Percentiles rank a stretch among this genome's conserved stretches.
Conservation (phyloP, 2,888 invertebrate genomes). For the Molorchus minor region DNA sequence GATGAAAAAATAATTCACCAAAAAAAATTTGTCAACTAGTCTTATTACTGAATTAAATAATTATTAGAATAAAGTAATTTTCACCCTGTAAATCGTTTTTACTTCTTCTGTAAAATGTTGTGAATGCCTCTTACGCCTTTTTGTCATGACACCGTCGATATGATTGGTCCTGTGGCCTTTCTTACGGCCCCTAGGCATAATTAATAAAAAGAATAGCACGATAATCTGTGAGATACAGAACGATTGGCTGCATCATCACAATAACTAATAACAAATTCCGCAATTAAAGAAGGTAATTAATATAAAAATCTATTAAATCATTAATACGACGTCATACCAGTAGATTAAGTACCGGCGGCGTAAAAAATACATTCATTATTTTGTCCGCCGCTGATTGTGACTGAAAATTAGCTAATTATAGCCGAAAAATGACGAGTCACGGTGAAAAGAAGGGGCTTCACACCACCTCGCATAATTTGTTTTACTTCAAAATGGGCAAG, state of each 20-base stretch:
- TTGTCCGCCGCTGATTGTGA: conserved; percentile 42
- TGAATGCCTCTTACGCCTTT: too few relatives aligned
- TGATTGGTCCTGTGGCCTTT: too few relatives aligned
- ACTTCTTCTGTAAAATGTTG: too few relatives aligned
- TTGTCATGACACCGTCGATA: too few relatives aligned
- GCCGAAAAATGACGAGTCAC: conserved; percentile 41
- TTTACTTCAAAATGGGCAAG: conserved; percentile 35
- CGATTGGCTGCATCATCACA: neutral
- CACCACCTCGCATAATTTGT: conserved; percentile 43
- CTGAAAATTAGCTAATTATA: conserved; percentile 46
- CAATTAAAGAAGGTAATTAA: conserved; percentile 14
- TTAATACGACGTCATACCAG: conserved; percentile 19
- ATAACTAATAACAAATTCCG: neutral
- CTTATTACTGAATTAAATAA: too few relatives aligned
- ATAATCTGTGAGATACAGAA: neutral
- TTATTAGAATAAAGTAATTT: too few relatives aligned
- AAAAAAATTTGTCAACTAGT: too few relatives aligned
- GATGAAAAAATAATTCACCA: too few relatives aligned
- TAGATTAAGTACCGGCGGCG: conserved; percentile 20
- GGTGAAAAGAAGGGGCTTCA: conserved; percentile 39
- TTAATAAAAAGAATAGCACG: too few relatives aligned
- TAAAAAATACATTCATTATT: conserved; percentile 27
- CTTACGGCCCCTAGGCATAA: too few relatives aligned
- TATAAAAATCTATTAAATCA: conserved; percentile 5
- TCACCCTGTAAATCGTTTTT: too few relatives aligned